Evolutionary conservation across 2,797 vertebrate genomes (phyloP), one percentile per base, ranked within the genome.

Genomic region (Decapterus maruadsi): DNA sequence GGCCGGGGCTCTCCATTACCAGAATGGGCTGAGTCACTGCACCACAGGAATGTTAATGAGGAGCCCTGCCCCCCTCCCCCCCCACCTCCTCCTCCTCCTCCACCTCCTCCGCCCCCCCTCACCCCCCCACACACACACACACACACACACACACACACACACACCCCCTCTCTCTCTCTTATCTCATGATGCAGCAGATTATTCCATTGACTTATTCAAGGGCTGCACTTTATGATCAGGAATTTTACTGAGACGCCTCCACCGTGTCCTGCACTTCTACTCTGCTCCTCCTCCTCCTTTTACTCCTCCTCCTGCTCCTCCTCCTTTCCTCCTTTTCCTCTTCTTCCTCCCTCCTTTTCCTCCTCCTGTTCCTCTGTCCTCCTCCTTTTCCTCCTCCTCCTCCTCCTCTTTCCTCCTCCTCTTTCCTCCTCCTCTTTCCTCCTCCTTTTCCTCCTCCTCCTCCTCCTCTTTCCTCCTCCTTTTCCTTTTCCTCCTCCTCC

Each of bases 21-120:
- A 93, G 93, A 94, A 95, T 95, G 94, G 94, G 93, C 94, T 95
- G 94, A 95, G 94, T 95, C 94, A 95, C 94, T 73, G 83, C 92
- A 85, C 91, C 78, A 78, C 87, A 79, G 85, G 93, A 95, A 95
- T 95, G 84, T 91, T 94, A 95, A 95, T 95, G 93, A 95, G 93
- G 9, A 77, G 78, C 78, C 76, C 68, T 17, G 38, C 53, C 77
- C 57, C 51, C 2, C 0, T 66, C 26, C 50, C 2, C 0, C 68
- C 26, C 50, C 1, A 75, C 14, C 50, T 6, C 55, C 12, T 45
- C 40, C 40, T 17, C 54, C 26, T 26, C 14, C 77, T 43, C 60
- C 31, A 70, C 55, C 60, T 40, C 69, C 51, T 68, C 48, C 78
- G 34, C 45, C 4, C 4, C 29, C 40, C 1, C 12, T 10, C 29